Percentiles rank a stretch among this genome's conserved stretches.
These are phyloP conservation scores for Lateolabrax maculatus DNA, from an alignment of 2,797 vertebrate species.

Conservation along the genomic window DNA sequence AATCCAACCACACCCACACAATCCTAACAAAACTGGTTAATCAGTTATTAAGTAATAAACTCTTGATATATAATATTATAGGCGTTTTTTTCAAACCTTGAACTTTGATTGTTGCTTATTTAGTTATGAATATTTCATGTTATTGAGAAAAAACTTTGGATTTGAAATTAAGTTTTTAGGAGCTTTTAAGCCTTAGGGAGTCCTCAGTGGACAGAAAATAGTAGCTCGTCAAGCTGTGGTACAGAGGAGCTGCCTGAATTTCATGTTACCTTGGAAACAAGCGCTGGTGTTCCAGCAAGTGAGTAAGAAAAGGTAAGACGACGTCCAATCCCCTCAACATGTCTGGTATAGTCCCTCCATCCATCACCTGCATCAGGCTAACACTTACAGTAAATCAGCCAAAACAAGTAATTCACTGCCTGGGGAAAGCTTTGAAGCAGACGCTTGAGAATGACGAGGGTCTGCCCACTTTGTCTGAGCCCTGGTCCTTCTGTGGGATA, in stretches of 20 bases:
- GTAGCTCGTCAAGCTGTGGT: conserved; percentile 51
- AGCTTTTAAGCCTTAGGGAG: not conserved
- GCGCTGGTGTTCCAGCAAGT: conserved; percentile 52
- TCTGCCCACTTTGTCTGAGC: conserved; percentile 29
- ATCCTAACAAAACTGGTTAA: not conserved
- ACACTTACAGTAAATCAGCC: conserved; percentile 65
- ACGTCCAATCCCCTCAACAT: conserved; percentile 53
- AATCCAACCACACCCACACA: not conserved
- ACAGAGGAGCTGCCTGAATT: conserved; percentile 58
- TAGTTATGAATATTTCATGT: conserved; percentile 1
- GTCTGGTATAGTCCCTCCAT: conserved; percentile 61
- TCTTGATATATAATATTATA: not conserved
- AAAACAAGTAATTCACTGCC: conserved; percentile 47
- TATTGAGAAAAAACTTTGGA: not conserved
- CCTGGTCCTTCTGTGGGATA: conserved; percentile 26
- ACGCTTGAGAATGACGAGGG: conserved; percentile 24
- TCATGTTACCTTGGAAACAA: conserved; percentile 80
- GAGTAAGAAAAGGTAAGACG: conserved; percentile 66
- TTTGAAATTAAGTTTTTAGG: not conserved
- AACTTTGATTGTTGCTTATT: conserved; percentile 20
- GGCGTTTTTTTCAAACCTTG: not conserved
- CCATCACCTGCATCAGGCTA: conserved; percentile 62
- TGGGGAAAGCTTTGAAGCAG: conserved; percentile 42
- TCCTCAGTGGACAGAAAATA: conserved; percentile 49
- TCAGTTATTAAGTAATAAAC: not conserved